Evolutionary conservation across 2,888 invertebrate species (phyloP).

Genomic region (Acleris literana): DNA sequence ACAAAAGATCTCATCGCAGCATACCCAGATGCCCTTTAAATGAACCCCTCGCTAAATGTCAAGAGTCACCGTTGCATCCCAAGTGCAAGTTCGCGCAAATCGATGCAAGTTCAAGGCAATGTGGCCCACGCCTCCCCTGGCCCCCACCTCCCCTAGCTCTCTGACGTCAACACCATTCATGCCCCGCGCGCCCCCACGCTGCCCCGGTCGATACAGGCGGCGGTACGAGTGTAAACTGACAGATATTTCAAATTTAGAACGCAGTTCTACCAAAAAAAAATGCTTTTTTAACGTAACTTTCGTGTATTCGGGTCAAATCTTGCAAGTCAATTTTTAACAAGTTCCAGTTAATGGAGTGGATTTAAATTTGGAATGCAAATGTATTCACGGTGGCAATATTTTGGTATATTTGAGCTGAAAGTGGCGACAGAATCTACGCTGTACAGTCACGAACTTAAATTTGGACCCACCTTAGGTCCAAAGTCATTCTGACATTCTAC

Average conservation of each 20-base stretch:
- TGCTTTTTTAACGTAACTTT: too few species aligned
- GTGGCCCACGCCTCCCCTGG: constrained; percentile 12
- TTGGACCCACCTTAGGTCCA: too few species aligned
- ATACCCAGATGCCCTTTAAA: constrained; percentile 1
- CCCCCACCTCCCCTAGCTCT: not conserved
- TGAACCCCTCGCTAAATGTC: constrained; percentile 14
- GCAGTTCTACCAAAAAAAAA: too few species aligned
- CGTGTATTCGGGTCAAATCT: too few species aligned
- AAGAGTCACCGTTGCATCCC: constrained; percentile 40
- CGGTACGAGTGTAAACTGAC: not conserved
- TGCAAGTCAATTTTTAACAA: too few species aligned
- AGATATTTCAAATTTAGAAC: not conserved
- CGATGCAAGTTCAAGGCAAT: constrained; percentile 55
- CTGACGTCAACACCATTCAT: constrained; percentile 36
- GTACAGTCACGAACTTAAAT: too few species aligned
- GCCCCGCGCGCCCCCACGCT: constrained; percentile 2
- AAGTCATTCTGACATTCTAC: too few species aligned
- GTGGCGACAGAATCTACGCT: too few species aligned
- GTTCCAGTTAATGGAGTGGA: too few species aligned
- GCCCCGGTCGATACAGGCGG: constrained; percentile 23
- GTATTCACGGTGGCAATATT: too few species aligned
- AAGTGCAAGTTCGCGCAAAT: constrained; percentile 50
- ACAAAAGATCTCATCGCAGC: not conserved
- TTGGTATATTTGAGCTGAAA: too few species aligned
- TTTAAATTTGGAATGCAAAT: too few species aligned